Percentiles rank a stretch among this genome's conserved stretches.
phyloP scores from a whole-genome alignment of 1,140 invertebrate species.

The Dysdera silvatica region DNA sequence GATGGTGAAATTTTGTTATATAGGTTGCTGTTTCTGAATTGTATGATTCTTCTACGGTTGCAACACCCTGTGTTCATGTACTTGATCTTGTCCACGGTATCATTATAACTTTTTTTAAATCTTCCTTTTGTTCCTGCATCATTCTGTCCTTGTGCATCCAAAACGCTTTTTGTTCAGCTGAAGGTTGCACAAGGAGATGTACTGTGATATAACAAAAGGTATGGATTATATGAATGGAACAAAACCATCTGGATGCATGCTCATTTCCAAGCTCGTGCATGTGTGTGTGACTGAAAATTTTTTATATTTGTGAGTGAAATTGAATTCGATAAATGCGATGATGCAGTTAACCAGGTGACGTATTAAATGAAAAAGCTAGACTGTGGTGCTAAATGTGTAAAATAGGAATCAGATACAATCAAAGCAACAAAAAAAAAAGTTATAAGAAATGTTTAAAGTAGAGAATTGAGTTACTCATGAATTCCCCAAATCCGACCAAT shows the following conservation, averaged over 20 bases:
- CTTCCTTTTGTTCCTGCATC: not conserved
- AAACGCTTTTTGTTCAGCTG: not conserved
- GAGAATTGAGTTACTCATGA: not conserved
- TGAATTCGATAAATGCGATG: conserved; percentile 11
- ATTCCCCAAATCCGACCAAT: conserved; percentile 7
- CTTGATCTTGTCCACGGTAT: not conserved
- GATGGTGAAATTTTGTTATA: conserved; percentile 15
- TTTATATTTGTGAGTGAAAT: conserved; percentile 1
- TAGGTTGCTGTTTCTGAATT: not conserved
- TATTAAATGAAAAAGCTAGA: conserved; percentile 6
- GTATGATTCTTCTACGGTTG: not conserved
- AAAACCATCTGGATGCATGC: conserved; percentile 9
- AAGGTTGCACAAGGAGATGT: conserved; percentile 19
- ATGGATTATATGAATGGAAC: conserved; percentile 5
- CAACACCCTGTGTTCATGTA: not conserved
- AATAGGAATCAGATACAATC: conserved; percentile 12
- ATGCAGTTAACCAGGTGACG: conserved; percentile 7
- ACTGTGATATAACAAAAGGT: conserved; percentile 21
- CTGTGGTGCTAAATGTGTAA: conserved; percentile 11
- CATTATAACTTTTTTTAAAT: not conserved
- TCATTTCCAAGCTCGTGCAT: conserved; percentile 6
- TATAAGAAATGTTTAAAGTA: conserved; percentile 4
- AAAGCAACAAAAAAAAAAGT: not conserved
- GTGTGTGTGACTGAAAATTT: not conserved
- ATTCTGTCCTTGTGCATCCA: not conserved